These are phyloP conservation scores for Pheosia gnoma DNA, from an alignment of 2,888 invertebrate species.

Conservation along the genomic window DNA sequence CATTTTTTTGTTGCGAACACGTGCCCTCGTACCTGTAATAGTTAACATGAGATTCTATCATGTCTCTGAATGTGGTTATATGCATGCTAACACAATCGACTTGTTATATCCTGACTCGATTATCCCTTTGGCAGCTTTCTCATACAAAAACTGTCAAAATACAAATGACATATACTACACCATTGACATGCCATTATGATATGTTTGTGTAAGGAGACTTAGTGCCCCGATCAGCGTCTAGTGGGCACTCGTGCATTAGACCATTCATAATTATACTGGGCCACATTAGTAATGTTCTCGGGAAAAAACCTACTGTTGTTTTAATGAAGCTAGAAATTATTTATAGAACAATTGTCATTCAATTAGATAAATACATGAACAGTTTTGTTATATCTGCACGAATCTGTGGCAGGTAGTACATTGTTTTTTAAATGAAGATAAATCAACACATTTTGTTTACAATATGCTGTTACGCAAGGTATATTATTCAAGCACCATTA, in stretches of 20 bases:
- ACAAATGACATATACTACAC: too few relatives aligned
- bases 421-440: too few relatives aligned
- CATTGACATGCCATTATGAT: too few relatives aligned
- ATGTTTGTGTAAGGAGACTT: too few relatives aligned
- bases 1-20: conserved; percentile 25
- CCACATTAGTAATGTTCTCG: not conserved
- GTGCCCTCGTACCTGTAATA: conserved; percentile 17
- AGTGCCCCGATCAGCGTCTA: not conserved
- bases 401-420: too few relatives aligned
- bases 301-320: not conserved
- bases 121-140: not conserved
- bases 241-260: conserved; percentile 1
- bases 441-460: too few relatives aligned
- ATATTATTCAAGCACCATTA: not conserved
- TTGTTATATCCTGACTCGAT: conserved; percentile 9
- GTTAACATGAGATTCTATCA: not conserved
- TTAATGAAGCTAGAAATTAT: not conserved
- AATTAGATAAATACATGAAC: not conserved
- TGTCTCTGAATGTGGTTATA: too few relatives aligned
- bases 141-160: too few relatives aligned
- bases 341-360: not conserved
- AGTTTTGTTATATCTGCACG: not conserved
- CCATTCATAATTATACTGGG: not conserved
- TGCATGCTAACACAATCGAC: too few relatives aligned
- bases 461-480: too few relatives aligned